Evolutionary conservation across 2,888 invertebrate species (phyloP).

Genomic region (Chalcosyrphus nemorum): DNA sequence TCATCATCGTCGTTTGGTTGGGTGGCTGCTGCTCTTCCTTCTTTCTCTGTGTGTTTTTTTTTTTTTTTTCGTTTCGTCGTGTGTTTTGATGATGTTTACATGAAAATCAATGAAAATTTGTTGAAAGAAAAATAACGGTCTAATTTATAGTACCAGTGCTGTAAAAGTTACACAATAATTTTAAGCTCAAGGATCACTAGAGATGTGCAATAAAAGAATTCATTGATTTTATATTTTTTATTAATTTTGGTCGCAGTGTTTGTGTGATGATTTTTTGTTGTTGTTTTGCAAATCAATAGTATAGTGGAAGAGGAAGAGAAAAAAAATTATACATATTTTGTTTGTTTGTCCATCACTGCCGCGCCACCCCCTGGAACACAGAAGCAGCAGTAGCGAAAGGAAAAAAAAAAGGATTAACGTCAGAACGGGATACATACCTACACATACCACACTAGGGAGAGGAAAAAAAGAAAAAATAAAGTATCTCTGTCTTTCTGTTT

Average conservation of each 20-base stretch:
- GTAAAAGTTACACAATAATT: slow-evolving; percentile 56
- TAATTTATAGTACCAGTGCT: slow-evolving; percentile 19
- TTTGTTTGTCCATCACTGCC: slow-evolving; percentile 5
- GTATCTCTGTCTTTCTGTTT: neutral
- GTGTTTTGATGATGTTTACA: slow-evolving; percentile 67
- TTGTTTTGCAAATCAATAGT: slow-evolving; percentile 46
- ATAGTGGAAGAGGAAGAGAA: slow-evolving; percentile 44
- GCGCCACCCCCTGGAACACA: slow-evolving; percentile 17
- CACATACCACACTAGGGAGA: slow-evolving; percentile 12
- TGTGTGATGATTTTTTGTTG: neutral
- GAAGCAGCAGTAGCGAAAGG: slow-evolving; percentile 1
- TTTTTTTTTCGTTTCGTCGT: slow-evolving; percentile 48
- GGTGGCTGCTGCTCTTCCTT: too few species aligned
- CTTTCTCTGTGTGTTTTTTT: slow-evolving; percentile 17
- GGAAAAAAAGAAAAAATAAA: neutral
- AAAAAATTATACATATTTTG: slow-evolving; percentile 25
- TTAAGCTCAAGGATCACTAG: slow-evolving; percentile 7
- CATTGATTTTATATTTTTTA: slow-evolving; percentile 20
- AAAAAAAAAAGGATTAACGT: slow-evolving; percentile 45
- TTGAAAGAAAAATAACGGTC: slow-evolving; percentile 45
- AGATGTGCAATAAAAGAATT: slow-evolving; percentile 57
- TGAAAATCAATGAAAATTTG: slow-evolving; percentile 70
- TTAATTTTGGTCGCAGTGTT: slow-evolving; percentile 14
- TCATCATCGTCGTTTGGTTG: neutral
- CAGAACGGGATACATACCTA: slow-evolving; percentile 9